phyloP scores from a whole-genome alignment of 2,113 vertebrate genomes.

The Ia io region DNA sequence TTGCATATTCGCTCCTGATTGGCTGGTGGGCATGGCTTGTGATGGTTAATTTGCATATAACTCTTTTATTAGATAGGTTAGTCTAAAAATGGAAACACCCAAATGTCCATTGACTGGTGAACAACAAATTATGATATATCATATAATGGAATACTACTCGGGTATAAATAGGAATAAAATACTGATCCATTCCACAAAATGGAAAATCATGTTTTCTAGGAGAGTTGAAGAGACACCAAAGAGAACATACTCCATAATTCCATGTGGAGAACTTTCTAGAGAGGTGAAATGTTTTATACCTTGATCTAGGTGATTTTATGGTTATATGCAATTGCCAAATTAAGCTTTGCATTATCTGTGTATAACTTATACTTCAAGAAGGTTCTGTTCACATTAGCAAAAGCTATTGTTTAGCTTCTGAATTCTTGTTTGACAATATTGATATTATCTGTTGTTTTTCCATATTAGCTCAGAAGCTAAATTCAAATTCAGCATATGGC shows the following conservation, averaged over 20 bases:
- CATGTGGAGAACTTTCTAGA: neutral
- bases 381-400: neutral
- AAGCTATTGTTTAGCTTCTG: neutral
- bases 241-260: neutral
- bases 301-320: neutral
- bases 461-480: slow-evolving; percentile 5
- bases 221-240: neutral
- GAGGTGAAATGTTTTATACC: neutral
- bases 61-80: neutral
- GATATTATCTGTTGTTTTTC: neutral
- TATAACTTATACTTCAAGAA: neutral
- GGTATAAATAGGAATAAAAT: neutral
- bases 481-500: neutral
- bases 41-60: too few species aligned
- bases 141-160: neutral
- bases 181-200: neutral
- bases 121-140: neutral
- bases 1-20: too few species aligned
- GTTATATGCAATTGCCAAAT: neutral
- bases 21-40: too few species aligned
- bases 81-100: neutral
- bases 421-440: slow-evolving; percentile 20
- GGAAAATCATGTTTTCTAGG: neutral
- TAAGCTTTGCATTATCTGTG: neutral
- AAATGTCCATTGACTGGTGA: neutral